phyloP scores from a whole-genome alignment of 2,113 vertebrate species.

The Pseudorasbora parva region DNA sequence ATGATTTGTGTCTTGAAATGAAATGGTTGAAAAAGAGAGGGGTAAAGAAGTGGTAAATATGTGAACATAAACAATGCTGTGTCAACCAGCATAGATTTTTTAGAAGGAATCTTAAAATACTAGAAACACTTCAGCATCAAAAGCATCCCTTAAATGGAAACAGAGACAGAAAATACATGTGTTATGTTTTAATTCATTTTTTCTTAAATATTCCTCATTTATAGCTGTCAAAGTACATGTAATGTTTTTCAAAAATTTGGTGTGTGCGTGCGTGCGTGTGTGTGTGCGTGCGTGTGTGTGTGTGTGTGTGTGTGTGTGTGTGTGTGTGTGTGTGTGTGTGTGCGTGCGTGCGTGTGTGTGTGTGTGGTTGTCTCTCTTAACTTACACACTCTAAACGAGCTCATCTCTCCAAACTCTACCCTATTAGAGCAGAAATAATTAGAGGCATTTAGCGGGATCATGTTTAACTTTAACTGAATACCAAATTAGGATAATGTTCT shows the following conservation, averaged over 20 bases:
- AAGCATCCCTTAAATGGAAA: neutral
- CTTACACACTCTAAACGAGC: conserved; percentile 6
- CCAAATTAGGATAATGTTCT: conserved; percentile 42
- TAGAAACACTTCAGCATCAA: neutral
- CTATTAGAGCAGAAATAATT: conserved; percentile 29
- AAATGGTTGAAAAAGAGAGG: neutral
- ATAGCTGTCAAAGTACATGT: neutral
- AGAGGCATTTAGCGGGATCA: conserved; percentile 26
- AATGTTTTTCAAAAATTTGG: neutral
- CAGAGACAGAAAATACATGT: neutral
- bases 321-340: no score
- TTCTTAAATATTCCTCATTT: neutral
- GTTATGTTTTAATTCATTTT: neutral
- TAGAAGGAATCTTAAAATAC: neutral
- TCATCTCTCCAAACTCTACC: conserved; percentile 23
- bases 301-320: conserved; percentile 47
- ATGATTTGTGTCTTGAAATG: neutral
- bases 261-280: neutral
- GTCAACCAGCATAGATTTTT: neutral
- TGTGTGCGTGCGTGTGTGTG: conserved; percentile 44
- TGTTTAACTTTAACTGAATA: conserved; percentile 31
- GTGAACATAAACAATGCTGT: neutral
- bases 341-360: neutral
- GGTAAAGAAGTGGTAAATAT: neutral
- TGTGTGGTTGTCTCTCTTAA: conserved; percentile 53